These are phyloP conservation scores for Acanthisitta chloris DNA, from an alignment of 2,113 vertebrate species.

Conservation along the genomic window DNA sequence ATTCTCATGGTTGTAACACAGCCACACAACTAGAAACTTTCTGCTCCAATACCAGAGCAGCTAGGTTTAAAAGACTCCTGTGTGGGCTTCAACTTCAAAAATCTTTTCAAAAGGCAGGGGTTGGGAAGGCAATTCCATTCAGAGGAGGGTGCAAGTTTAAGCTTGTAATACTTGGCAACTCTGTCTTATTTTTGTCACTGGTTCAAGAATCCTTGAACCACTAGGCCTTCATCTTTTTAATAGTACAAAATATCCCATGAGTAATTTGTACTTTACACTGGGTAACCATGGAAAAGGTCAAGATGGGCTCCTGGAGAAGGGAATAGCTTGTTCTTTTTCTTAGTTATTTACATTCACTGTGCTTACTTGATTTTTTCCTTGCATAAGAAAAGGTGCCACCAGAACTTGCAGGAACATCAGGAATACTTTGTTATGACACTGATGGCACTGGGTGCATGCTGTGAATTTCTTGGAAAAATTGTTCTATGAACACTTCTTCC, in stretches of 20 bases:
- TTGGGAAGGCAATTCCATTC: not conserved
- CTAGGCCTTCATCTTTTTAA: not conserved
- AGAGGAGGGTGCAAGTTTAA: not conserved
- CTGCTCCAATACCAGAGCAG: not conserved
- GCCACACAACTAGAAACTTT: not conserved
- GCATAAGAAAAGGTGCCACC: not conserved
- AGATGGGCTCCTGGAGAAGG: not conserved
- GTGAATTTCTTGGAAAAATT: not conserved
- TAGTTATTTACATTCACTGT: not conserved
- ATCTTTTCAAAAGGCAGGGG: not conserved
- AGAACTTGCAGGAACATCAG: not conserved
- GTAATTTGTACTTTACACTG: not conserved
- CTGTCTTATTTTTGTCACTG: not conserved
- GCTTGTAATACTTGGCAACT: not conserved
- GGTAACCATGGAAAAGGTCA: not conserved
- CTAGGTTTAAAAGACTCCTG: not conserved
- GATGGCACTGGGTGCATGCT: not conserved
- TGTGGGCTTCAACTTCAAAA: not conserved
- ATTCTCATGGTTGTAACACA: not conserved
- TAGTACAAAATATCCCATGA: not conserved
- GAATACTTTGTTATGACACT: not conserved
- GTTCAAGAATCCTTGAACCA: not conserved
- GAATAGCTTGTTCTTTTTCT: not conserved
- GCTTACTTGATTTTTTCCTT: not conserved
- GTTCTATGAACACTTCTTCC: not conserved